Percentiles rank a stretch among this genome's conserved stretches.
Evolutionary conservation across 2,888 invertebrate genomes (phyloP).

Genomic region (Cactoblastis cactorum): DNA sequence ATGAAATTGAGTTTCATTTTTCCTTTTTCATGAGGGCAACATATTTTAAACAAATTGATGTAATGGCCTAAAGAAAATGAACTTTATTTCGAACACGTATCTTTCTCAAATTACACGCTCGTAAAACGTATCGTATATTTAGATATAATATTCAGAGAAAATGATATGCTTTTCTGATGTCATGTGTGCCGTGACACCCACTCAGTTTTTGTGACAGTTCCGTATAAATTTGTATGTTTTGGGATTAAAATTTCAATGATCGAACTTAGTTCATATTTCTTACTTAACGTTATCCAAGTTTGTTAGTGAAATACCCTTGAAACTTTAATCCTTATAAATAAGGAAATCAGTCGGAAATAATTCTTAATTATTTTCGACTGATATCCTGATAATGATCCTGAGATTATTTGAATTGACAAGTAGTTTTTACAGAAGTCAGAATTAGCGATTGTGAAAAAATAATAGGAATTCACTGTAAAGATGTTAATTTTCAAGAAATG

Average conservation of each 20-base stretch:
- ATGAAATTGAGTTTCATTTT: conserved; percentile 5
- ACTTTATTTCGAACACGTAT: conserved; percentile 11
- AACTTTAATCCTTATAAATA: conserved; percentile 57
- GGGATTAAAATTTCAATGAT: conserved; percentile 51
- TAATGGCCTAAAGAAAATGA: conserved; percentile 6
- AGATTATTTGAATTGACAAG: conserved; percentile 6
- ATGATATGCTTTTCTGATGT: conserved; percentile 6
- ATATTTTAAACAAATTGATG: conserved; percentile 11
- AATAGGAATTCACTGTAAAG: too few species aligned
- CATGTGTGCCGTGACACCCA: background rate
- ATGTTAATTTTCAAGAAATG: too few species aligned
- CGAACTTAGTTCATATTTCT: conserved; percentile 66
- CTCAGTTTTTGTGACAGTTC: conserved; percentile 17
- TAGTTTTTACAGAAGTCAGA: too few species aligned
- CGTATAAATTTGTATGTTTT: conserved; percentile 41
- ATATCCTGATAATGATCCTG: too few species aligned
- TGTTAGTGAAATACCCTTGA: conserved; percentile 62
- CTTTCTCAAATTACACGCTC: conserved; percentile 11
- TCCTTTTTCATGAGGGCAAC: background rate
- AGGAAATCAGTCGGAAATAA: conserved; percentile 53
- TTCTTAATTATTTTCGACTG: too few species aligned
- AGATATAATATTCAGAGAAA: conserved; percentile 10
- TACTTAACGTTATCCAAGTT: conserved; percentile 58
- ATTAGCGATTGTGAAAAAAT: too few species aligned
- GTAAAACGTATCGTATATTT: conserved; percentile 13